Evolutionary conservation across 1,140 invertebrate species (phyloP), one percentile per base, ranked within the genome.

Genomic region (Vanessa tameamea): DNA sequence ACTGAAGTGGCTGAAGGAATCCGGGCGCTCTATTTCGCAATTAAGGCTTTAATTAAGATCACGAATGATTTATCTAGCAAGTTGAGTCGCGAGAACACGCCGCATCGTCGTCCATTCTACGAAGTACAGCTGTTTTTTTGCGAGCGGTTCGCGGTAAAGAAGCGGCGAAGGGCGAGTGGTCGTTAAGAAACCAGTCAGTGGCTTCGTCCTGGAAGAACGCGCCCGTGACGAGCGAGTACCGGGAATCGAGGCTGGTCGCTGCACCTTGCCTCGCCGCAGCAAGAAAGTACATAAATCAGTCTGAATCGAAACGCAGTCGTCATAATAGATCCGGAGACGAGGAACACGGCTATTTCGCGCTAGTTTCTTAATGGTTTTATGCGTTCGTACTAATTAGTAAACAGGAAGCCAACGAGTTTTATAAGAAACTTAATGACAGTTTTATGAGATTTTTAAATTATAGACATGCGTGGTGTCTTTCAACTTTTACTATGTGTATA

Each of bases 21-120:
- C 1, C 50, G 68, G 50, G 63, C 64, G 55, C 66, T 73, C 73
- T 73, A 77, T 76, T 78, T 78, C 76, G 80, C 83, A 86, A 88
- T 87, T 83, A 86, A 82, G 72, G 73, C 68, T 83, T 82, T 88
- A 85, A 87, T 89, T 76, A 84, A 86, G 82, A 78, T 78, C 61
- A 59, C 55, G 75, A 53, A 76, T 86, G 82, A 85, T 84, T 84
- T 85, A 84, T 87, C 78, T 82, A 82, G 78, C 77, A 51, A 73
- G 73, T 23, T 31, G 65, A 48, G 69, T 65, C 68, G 70, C 71
- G 23, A 72, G 64, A 65, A 63, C 73, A 55, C 43, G 69, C 48
- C 76, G 73, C 64, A 9, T 43, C 37, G 37, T 43, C 37, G 37
- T n/a, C 59, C 68, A 23, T 83, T 84, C 79, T 72, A 64, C 75